Base-by-base conservation (phyloP, 30 jellyfish, hydroid and myxozoan genomes). In the Aurelia aurita region DNA sequence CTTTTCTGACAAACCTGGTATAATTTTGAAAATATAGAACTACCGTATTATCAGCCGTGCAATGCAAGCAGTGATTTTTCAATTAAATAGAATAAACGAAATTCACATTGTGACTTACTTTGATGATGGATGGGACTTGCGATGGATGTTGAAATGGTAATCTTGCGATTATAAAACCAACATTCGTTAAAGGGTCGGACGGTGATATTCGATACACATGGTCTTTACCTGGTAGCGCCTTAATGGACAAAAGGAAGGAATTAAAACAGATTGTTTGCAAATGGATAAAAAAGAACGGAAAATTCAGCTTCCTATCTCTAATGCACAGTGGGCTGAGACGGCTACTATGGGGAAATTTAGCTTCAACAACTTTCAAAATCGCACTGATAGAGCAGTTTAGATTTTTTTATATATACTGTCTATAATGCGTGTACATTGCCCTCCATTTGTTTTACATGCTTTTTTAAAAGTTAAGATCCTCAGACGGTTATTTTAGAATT, bases 101-200 rank as follows among this genome's bases (percentile, higher is more conserved):
- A 0, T 39, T 6, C 2, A 5, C 9, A 4, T 39, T 9, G 13
- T 14, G 13, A 39, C 51, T 39, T 77, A 88, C 96, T 88, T 88
- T 80, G 28, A 88, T 88, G 31, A 88, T 69, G 18, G 80, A 20
- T 16, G 80, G 89, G 1, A 63, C 92, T 53, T 88, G 96, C 5
- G 84, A 59, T 12, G 96, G 88, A 34, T 79, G 96, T 22, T 72
- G 92, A 67, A 88, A 88, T 10, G 89, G 96, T 4, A 88, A 35
- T 39, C 96, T 66, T 29, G 91, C 87, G 63, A 88, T 74, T 5
- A 88, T 27, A 20, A 88, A 79, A 4, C 96, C 96, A 59, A 77
- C 19, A 65, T 78, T 74, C 32, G 78, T 23, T 16, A 83, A 58
- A 23, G 72, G 43, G 2, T 69, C 70, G n/a, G 87, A 70, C 12